These are phyloP conservation scores for Agrotis segetum DNA, from an alignment of 2,888 invertebrate species.

Conservation along the genomic window DNA sequence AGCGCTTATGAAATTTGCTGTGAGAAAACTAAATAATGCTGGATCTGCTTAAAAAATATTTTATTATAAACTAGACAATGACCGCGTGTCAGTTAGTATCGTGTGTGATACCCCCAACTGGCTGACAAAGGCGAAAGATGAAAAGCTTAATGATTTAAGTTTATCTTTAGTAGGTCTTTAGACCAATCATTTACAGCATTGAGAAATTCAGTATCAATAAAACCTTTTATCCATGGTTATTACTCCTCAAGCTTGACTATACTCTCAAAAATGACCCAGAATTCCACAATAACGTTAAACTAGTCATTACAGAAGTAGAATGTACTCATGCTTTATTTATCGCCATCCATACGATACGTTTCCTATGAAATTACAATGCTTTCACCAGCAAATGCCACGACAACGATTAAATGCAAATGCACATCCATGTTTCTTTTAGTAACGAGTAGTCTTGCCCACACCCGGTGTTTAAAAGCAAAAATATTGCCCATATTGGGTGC, in stretches of 20 bases:
- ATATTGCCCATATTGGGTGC: slow-evolving; percentile 54
- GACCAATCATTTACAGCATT: not conserved
- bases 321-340: slow-evolving; percentile 46
- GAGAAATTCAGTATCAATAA: not conserved
- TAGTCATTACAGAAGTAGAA: slow-evolving; percentile 8
- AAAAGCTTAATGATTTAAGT: not conserved
- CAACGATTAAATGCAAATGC: slow-evolving; percentile 77
- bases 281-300: slow-evolving; percentile 17
- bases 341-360: slow-evolving; percentile 46
- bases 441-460: slow-evolving; percentile 48
- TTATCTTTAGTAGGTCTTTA: not conserved
- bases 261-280: slow-evolving; percentile 7
- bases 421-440: slow-evolving; percentile 59
- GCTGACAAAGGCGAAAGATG: too few species aligned
- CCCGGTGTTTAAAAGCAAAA: slow-evolving; percentile 49
- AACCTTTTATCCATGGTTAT: not conserved
- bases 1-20: slow-evolving; percentile 26
- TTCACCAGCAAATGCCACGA: slow-evolving; percentile 79
- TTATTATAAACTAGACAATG: too few species aligned
- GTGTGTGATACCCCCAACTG: too few species aligned
- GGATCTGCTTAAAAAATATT: not conserved
- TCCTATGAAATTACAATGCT: slow-evolving; percentile 66
- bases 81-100: too few species aligned
- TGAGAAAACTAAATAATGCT: slow-evolving; percentile 10
- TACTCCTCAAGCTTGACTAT: not conserved